A percentile compares a stretch with the other conserved stretches of the same genome.
These are phyloP conservation scores for Axinella damicornis DNA, from an alignment of 37 sponge, comb jelly and placozoan species.

Conservation along the genomic window DNA sequence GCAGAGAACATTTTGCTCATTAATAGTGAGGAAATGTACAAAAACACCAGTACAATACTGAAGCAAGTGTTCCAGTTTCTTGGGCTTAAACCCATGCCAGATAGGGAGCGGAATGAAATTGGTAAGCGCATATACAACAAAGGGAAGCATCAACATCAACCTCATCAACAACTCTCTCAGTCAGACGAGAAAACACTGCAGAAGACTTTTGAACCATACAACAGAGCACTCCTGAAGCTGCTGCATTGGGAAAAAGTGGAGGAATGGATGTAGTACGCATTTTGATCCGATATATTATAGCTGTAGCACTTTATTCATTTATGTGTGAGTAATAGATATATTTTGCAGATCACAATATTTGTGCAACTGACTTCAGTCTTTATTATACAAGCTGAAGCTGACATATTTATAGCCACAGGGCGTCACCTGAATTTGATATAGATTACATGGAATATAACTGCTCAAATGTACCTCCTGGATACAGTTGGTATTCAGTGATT, in stretches of 20 bases:
- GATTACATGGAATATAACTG: too few relatives aligned
- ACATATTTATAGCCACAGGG: too few relatives aligned
- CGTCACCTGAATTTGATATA: too few relatives aligned
- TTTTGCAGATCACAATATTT: too few relatives aligned
- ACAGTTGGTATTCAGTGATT: too few relatives aligned
- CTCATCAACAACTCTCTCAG: background rate
- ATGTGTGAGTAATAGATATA: too few relatives aligned
- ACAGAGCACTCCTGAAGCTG: conserved; percentile 31
- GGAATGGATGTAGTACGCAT: conserved; percentile 9
- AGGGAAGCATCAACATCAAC: background rate
- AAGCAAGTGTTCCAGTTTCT: conserved; percentile 52
- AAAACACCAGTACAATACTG: conserved; percentile 24
- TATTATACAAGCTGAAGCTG: too few relatives aligned
- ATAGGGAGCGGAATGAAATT: background rate
- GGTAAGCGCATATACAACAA: conserved; percentile 45
- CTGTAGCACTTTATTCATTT: too few relatives aligned
- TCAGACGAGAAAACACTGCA: conserved; percentile 9
- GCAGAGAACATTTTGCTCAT: conserved; percentile 55
- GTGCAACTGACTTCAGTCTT: too few relatives aligned
- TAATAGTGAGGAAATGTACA: conserved; percentile 63
- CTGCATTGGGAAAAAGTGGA: conserved; percentile 29
- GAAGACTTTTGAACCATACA: conserved; percentile 25
- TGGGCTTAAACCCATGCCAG: conserved; percentile 10
- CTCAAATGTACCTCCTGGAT: too few relatives aligned
- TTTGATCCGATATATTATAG: too few relatives aligned